Conservation (phyloP, 2,113 vertebrate genomes). For the Eleginops maclovinus region DNA sequence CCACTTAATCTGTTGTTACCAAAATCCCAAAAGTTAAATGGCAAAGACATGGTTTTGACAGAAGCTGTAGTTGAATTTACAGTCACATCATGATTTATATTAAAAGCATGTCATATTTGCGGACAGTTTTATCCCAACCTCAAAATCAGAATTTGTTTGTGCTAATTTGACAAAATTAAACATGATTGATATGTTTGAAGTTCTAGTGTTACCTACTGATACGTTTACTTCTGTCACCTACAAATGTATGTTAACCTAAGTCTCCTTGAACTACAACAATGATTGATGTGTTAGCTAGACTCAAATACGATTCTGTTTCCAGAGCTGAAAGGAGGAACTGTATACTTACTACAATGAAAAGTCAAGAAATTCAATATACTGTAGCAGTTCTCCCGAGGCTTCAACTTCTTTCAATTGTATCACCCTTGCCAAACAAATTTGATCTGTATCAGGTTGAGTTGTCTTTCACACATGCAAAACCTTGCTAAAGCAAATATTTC, state of each 20-base stretch:
- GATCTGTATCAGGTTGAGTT: conserved; percentile 40
- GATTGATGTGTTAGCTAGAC: conserved; percentile 53
- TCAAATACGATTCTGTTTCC: conserved; percentile 63
- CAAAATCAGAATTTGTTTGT: neutral
- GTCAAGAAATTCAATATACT: conserved; percentile 54
- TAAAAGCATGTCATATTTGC: neutral
- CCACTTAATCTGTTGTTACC: neutral
- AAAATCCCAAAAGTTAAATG: no score
- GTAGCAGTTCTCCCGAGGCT: conserved; percentile 1
- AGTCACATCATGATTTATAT: neutral
- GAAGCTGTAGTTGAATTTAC: no score
- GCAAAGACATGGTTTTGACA: no score
- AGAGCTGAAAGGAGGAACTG: conserved; percentile 67
- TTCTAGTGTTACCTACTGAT: neutral
- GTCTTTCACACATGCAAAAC: conserved; percentile 26
- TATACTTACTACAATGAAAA: neutral
- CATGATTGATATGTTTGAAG: neutral
- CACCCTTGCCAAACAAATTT: conserved; percentile 48
- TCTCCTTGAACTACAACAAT: conserved; percentile 25
- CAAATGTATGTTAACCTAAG: neutral
- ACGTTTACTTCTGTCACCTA: neutral
- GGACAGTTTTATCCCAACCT: neutral
- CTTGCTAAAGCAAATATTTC: conserved; percentile 48
- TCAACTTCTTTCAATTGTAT: conserved; percentile 37
- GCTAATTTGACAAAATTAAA: neutral